Conservation (phyloP, 2,888 invertebrate genomes). For the Drosophila yooni region DNA sequence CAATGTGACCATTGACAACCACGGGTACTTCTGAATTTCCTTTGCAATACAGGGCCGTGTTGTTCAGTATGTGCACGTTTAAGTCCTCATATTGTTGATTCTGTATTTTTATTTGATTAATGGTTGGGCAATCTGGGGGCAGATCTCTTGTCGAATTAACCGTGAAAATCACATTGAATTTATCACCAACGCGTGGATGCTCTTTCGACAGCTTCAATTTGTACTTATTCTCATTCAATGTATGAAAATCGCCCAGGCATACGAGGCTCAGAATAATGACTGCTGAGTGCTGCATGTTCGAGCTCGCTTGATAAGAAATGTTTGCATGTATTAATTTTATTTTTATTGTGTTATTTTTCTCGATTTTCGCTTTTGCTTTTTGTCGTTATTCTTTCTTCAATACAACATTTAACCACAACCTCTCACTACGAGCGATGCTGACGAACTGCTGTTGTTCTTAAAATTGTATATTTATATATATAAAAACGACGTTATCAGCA, state of each 20-base stretch:
- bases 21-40: accelerated
- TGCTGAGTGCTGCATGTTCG: not conserved
- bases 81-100: not conserved
- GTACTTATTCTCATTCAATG: not conserved
- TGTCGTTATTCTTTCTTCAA: too few relatives aligned
- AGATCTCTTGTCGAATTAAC: too few relatives aligned
- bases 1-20: accelerated
- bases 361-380: not conserved
- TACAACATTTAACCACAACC: not conserved
- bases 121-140: too few relatives aligned
- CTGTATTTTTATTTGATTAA: too few relatives aligned
- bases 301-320: not conserved
- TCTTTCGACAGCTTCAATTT: not conserved
- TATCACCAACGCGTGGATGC: not conserved
- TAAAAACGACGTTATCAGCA: not conserved
- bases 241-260: not conserved
- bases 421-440: not conserved
- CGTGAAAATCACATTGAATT: not conserved
- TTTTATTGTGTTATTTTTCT: not conserved
- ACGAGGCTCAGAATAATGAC: not conserved
- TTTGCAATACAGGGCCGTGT: not conserved
- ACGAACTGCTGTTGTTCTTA: not conserved
- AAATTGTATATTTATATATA: not conserved
- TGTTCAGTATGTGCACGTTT: not conserved
- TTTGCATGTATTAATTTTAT: not conserved